Percentiles rank a stretch among this genome's conserved stretches.
Evolutionary conservation across 2,113 vertebrate species (phyloP).

Genomic region (Protobothrops flavoviridis): DNA sequence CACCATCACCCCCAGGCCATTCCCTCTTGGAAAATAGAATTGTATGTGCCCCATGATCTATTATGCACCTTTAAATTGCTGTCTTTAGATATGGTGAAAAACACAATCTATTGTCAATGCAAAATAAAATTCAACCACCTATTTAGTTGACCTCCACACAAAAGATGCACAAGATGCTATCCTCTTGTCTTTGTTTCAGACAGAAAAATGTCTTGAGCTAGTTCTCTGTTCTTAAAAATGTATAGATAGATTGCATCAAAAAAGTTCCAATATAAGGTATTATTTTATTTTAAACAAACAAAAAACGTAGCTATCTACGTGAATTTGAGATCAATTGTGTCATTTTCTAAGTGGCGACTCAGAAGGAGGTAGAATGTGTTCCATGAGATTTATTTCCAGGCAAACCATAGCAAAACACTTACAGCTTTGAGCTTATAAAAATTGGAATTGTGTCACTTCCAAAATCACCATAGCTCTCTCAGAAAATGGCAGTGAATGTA

Average conservation of each 20-base stretch:
- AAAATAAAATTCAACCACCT: too few species aligned
- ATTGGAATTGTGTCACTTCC: background rate
- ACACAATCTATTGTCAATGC: too few species aligned
- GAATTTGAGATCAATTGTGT: constrained; percentile 2
- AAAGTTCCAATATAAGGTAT: background rate
- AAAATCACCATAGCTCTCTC: constrained; percentile 6
- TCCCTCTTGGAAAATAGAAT: too few species aligned
- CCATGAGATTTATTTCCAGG: background rate
- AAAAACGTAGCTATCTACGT: background rate
- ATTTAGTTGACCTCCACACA: too few species aligned
- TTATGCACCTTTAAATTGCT: too few species aligned
- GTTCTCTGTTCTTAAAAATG: background rate
- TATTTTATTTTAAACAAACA: background rate
- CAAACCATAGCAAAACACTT: background rate
- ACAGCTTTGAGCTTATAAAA: background rate
- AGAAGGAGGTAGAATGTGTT: background rate
- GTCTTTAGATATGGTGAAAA: too few species aligned
- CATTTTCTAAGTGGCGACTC: background rate
- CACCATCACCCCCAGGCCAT: too few species aligned
- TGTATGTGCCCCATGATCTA: too few species aligned
- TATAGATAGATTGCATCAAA: background rate
- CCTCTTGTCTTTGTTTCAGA: too few species aligned
- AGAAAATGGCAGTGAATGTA: constrained; percentile 11
- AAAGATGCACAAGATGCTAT: too few species aligned
- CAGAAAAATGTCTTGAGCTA: too few species aligned